Percentiles rank a stretch among this genome's conserved stretches.
Evolutionary conservation across 2,797 vertebrate species (phyloP).

Genomic region (Danio aesculapii): DNA sequence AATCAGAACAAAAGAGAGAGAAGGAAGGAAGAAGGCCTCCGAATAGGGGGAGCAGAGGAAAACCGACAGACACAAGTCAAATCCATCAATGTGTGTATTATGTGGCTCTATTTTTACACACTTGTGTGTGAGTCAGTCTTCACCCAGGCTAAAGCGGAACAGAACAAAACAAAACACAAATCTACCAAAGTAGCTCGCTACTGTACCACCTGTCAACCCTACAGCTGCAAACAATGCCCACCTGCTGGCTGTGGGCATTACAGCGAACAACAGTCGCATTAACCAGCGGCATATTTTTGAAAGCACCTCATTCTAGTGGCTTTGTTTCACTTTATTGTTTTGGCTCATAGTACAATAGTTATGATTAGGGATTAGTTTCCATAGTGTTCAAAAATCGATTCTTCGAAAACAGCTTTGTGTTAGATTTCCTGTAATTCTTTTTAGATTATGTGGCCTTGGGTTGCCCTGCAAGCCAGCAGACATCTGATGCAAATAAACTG

Average conservation of each 20-base stretch:
- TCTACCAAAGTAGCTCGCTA: conserved; percentile 27
- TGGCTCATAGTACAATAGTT: background rate
- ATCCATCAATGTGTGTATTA: conserved; percentile 32
- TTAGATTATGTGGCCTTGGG: conserved; percentile 8
- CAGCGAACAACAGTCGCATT: conserved; percentile 8
- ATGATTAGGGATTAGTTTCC: conserved; percentile 51
- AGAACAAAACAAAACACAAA: conserved; percentile 47
- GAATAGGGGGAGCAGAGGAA: conserved; percentile 46
- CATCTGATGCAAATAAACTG: background rate
- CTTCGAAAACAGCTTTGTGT: conserved; percentile 55
- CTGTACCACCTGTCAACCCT: conserved; percentile 54
- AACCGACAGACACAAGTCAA: conserved; percentile 31
- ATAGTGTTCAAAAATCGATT: conserved; percentile 38
- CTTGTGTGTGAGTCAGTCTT: conserved; percentile 45
- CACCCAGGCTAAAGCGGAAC: conserved; percentile 27
- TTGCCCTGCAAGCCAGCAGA: background rate
- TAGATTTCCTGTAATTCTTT: conserved; percentile 49
- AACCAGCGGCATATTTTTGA: conserved; percentile 9
- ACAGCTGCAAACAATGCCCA: conserved; percentile 57
- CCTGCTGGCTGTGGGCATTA: conserved; percentile 44
- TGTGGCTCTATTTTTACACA: conserved; percentile 53
- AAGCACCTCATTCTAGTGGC: conserved; percentile 14
- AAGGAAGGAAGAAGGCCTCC: conserved; percentile 58
- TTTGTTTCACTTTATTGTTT: conserved; percentile 33
- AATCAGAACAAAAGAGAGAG: conserved; percentile 35